Conservation (phyloP, 2,888 invertebrate genomes). For the Agriopis leucophaearia region DNA sequence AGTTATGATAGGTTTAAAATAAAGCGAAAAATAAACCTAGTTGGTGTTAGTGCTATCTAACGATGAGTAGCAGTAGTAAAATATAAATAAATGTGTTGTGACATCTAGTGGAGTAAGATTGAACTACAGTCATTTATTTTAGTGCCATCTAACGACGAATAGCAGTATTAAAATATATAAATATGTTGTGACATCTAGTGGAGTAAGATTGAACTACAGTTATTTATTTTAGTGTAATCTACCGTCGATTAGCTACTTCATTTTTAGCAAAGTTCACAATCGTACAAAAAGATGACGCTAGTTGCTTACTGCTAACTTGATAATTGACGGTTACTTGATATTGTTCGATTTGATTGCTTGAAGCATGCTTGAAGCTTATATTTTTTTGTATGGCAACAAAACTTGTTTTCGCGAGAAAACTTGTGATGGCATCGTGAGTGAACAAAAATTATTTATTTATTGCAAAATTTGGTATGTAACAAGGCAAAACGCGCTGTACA, state of each 20-base stretch:
- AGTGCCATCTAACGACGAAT: too few relatives aligned
- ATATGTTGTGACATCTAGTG: background rate
- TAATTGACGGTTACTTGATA: background rate
- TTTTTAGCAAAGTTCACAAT: background rate
- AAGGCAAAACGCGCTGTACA: slow-evolving; percentile 50
- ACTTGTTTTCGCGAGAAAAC: slow-evolving; percentile 81
- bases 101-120: background rate
- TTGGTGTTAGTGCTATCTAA: too few relatives aligned
- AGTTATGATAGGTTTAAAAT: too few relatives aligned
- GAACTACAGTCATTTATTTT: background rate
- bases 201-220: background rate
- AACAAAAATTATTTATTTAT: slow-evolving; percentile 71
- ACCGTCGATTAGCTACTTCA: slow-evolving; percentile 20
- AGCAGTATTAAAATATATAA: too few relatives aligned
- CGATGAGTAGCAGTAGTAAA: too few relatives aligned
- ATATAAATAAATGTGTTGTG: background rate
- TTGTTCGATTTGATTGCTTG: background rate
- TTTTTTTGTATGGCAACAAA: slow-evolving; percentile 72
- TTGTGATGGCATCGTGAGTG: slow-evolving; percentile 78
- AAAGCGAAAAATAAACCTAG: too few relatives aligned
- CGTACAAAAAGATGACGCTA: background rate
- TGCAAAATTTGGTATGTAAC: slow-evolving; percentile 68
- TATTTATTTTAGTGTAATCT: slow-evolving; percentile 28
- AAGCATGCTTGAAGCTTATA: background rate
- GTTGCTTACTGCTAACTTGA: background rate